Conservation (phyloP, 2,888 invertebrate genomes). For the Limnephilus lunatus region DNA sequence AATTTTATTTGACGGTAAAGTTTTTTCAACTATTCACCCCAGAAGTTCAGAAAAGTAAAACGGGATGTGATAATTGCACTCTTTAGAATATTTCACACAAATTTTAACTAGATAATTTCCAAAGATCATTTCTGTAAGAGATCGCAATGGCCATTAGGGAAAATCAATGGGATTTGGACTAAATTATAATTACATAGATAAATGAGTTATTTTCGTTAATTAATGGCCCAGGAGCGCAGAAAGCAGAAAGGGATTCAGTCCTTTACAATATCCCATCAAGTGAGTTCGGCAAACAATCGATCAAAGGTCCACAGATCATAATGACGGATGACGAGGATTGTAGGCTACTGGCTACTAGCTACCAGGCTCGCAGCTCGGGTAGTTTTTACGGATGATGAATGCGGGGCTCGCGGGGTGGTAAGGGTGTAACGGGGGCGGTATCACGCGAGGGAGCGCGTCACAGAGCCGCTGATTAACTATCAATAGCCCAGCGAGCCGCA, state of each 20-base stretch:
- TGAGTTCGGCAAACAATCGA: slow-evolving; percentile 51
- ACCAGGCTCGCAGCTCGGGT: neutral
- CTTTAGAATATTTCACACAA: neutral
- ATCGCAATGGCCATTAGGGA: neutral
- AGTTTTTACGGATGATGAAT: slow-evolving; percentile 63
- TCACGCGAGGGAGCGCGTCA: slow-evolving; percentile 45
- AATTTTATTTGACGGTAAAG: too few species aligned
- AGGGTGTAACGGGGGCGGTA: slow-evolving; percentile 48
- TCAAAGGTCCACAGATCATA: slow-evolving; percentile 47
- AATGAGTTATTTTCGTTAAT: neutral
- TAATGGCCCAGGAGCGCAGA: neutral
- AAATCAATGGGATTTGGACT: neutral
- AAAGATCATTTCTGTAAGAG: neutral
- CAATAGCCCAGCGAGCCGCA: slow-evolving; percentile 66
- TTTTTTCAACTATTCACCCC: neutral
- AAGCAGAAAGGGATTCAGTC: neutral
- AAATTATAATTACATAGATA: neutral
- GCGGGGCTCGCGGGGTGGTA: slow-evolving; percentile 46
- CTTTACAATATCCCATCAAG: slow-evolving; percentile 16
- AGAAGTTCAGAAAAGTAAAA: neutral
- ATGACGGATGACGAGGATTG: slow-evolving; percentile 52
- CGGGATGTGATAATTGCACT: neutral
- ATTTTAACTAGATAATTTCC: neutral
- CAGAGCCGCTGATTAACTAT: slow-evolving; percentile 65
- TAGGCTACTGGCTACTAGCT: slow-evolving; percentile 17